Evolutionary conservation across 2,888 invertebrate species (phyloP), one percentile per base, ranked within the genome.

Genomic region (Formica aserva): DNA sequence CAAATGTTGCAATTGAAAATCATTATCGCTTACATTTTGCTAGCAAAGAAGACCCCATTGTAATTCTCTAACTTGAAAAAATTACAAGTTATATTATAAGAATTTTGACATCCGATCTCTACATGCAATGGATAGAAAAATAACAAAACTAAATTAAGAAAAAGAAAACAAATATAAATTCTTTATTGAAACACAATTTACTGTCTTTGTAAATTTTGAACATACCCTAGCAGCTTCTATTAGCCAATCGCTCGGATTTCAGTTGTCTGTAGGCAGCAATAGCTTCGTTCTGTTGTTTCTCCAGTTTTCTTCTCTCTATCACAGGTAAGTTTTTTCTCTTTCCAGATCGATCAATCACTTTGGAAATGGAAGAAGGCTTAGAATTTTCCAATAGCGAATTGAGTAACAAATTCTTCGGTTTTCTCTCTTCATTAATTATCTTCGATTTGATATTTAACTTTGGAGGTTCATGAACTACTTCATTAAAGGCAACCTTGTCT

Each of bases 401-500:
- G 1, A 97, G 95, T 77, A 98, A 94, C 83, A 97, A 95, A 82
- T 96, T 94, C 88, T 96, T 97, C 74, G 95, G 95, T 0, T 97
- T 97, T 85, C 97, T 96, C 97, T 97, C 90, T 78, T 95, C 38
- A 29, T 80, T 71, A 86, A 72, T 3, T 90, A 95, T 95, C 81
- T 95, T 95, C 1, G 97, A 96, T 72, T 95, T 93, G 3, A 95
- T 93, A 60, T 93, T 95, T 57, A 98, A 95, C 75, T 95, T 94
- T 48, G 98, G 98, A 80, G 98, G 98, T 74, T 96, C 97, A 94
- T 97, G 97, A 3, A 96, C 96, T 72, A 97, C 95, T 92, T 98
- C 98, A 0, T 98, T 98, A 95, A 98, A 98, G 92, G 96, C 93
- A 32, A 98, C 95, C 67, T 95, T 95, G 94, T 98, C 98, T 69